Percentiles rank a stretch among this genome's conserved stretches.
phyloP scores from a whole-genome alignment of 2,888 invertebrate species.

The Eupsilia transversa region DNA sequence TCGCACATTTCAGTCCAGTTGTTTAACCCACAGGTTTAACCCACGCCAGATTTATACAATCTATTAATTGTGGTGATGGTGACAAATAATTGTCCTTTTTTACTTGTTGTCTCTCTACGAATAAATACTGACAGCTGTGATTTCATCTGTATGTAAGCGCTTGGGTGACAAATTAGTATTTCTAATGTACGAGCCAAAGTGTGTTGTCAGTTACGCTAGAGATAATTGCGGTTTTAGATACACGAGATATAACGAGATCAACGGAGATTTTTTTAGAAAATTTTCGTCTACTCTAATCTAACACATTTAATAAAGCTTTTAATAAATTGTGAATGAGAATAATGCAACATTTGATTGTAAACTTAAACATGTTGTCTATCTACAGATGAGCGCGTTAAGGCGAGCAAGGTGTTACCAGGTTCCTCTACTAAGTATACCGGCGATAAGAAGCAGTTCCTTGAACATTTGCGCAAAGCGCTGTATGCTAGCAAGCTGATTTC shows the following conservation, averaged over 20 bases:
- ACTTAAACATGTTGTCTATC: background rate
- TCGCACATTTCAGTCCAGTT: background rate
- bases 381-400: conserved; percentile 94
- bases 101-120: background rate
- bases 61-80: background rate
- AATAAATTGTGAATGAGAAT: background rate
- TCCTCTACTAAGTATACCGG: conserved; percentile 92
- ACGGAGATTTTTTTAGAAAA: background rate
- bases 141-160: background rate
- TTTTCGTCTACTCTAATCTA: too few relatives aligned
- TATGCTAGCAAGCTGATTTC: conserved; percentile 99
- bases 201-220: background rate
- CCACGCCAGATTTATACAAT: background rate
- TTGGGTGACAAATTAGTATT: conserved; percentile 7
- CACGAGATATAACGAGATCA: background rate
- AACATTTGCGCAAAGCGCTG: conserved; percentile 96
- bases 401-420: conserved; percentile 94
- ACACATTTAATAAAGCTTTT: too few relatives aligned
- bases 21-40: background rate
- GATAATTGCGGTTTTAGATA: background rate
- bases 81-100: background rate
- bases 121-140: background rate
- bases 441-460: conserved; percentile 95
- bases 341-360: background rate
- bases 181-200: background rate